phyloP scores from a whole-genome alignment of 1,140 invertebrate species.

The Drosophila willistoni region DNA sequence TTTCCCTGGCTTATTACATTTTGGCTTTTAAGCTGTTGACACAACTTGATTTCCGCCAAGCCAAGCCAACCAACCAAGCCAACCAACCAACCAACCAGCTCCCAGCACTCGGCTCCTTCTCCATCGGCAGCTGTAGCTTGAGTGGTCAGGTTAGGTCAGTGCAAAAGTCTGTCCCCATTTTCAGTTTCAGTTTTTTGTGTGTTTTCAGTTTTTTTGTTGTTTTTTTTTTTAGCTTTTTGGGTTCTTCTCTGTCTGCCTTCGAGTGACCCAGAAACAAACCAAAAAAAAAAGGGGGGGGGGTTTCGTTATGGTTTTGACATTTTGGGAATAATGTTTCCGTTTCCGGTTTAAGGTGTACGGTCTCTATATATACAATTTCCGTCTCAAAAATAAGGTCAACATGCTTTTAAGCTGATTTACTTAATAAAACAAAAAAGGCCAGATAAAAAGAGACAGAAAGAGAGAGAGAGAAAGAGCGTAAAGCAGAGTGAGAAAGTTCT shows the following conservation, averaged over 20 bases:
- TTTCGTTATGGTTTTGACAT: constrained; percentile 81
- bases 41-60: constrained; percentile 77
- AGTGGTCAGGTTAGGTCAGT: constrained; percentile 16
- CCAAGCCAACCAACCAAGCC: constrained; percentile 20
- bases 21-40: constrained; percentile 82
- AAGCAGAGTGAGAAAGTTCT: constrained; percentile 11
- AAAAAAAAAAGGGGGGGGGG: constrained; percentile 47
- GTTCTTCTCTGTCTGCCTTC: constrained; percentile 26
- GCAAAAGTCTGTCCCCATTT: constrained; percentile 14
- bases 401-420: constrained; percentile 55
- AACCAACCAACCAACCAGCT: neutral
- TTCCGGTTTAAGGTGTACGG: constrained; percentile 79
- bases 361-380: constrained; percentile 64
- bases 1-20: constrained; percentile 82
- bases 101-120: neutral
- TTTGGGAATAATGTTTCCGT: constrained; percentile 79
- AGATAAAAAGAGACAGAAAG: too few relatives aligned
- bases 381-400: constrained; percentile 63
- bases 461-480: neutral
- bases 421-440: constrained; percentile 49
- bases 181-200: constrained; percentile 35
- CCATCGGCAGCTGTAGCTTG: constrained; percentile 13
- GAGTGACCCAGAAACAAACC: constrained; percentile 70
- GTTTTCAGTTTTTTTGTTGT: constrained; percentile 4
- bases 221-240: constrained; percentile 16